Percentiles rank a stretch among this genome's conserved stretches.
Conservation (phyloP, 2,797 vertebrate genomes). For the Tadarida brasiliensis region DNA sequence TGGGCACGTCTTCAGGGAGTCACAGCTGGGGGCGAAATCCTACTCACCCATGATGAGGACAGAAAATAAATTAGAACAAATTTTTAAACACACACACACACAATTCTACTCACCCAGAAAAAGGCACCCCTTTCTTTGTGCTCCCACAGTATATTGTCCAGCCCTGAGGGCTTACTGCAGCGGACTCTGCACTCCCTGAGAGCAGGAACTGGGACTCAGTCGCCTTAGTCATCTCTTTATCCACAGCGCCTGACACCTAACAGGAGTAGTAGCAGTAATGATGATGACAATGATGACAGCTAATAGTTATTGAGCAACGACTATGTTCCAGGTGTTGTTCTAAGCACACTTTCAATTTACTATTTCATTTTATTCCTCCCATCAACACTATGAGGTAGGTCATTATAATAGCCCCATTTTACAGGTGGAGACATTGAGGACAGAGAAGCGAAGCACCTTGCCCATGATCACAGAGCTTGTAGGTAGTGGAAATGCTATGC, state of each 20-base stretch:
- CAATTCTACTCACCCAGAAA: neutral
- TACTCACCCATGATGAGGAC: neutral
- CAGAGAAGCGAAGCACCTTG: neutral
- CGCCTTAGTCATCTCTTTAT: neutral
- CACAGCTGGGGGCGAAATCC: neutral
- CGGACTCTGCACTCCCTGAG: neutral
- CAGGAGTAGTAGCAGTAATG: neutral
- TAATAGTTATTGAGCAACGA: neutral
- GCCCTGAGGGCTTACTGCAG: neutral
- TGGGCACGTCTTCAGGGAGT: neutral
- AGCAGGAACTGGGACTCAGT: neutral
- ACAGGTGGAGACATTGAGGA: neutral
- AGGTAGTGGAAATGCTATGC: neutral
- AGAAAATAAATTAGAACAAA: too few relatives aligned
- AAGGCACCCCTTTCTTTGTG: neutral
- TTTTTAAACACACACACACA: too few relatives aligned
- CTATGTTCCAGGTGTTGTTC: neutral
- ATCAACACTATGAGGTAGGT: neutral
- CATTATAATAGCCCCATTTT: neutral
- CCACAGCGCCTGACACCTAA: neutral
- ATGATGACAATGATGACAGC: neutral
- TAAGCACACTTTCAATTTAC: neutral
- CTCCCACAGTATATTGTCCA: neutral
- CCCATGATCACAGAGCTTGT: neutral
- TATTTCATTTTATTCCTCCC: neutral